phyloP scores from a whole-genome alignment of 1,140 invertebrate genomes.

The Heliconius melpomene region DNA sequence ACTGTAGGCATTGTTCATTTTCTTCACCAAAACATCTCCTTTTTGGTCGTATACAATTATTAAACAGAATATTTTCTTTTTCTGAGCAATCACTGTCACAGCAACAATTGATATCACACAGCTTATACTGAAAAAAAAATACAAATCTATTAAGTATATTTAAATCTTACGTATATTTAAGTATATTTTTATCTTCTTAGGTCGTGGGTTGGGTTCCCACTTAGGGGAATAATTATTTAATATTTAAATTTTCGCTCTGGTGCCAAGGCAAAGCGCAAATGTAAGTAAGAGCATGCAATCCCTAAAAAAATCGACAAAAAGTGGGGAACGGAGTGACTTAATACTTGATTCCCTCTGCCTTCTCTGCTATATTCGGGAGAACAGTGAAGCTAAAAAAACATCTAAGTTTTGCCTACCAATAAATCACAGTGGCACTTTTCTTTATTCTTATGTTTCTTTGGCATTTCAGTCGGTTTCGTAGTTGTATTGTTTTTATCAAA shows the following conservation, averaged over 20 bases:
- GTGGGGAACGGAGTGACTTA: no score
- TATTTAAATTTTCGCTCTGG: no score
- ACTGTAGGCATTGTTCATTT: not conserved
- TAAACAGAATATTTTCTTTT: constrained; percentile 82
- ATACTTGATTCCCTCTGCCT: no score
- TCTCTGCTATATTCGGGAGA: no score
- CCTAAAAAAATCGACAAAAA: no score
- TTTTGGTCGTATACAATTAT: constrained; percentile 69
- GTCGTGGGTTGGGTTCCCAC: no score
- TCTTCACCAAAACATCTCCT: not conserved
- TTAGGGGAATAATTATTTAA: no score
- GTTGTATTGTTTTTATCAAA: constrained; percentile 56
- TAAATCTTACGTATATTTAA: no score
- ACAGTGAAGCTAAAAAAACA: no score
- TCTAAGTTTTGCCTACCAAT: constrained; percentile 59
- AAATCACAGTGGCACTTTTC: constrained; percentile 78
- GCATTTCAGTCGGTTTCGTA: constrained; percentile 42
- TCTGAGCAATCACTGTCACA: constrained; percentile 86
- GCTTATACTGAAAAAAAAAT: constrained; percentile 74
- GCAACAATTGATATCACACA: constrained; percentile 89
- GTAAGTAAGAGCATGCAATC: no score
- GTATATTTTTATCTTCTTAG: no score
- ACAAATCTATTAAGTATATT: not conserved
- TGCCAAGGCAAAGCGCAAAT: no score
- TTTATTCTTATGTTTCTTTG: constrained; percentile 46